Conservation (phyloP, 2,888 invertebrate species). For the Diaphora mendica region DNA sequence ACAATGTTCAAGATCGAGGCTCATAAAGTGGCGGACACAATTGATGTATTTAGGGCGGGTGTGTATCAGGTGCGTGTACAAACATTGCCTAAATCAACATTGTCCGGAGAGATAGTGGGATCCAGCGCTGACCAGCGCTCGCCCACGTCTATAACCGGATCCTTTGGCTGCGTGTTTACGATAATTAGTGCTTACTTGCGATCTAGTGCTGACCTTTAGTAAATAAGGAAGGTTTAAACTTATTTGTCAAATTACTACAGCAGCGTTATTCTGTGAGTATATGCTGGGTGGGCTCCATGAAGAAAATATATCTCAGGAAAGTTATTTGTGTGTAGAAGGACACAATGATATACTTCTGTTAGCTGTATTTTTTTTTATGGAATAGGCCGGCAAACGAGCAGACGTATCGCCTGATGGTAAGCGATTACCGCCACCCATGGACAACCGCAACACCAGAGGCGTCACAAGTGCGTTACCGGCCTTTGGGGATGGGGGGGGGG, state of each 20-base stretch:
- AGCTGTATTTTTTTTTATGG: too few species aligned
- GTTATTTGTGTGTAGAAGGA: neutral
- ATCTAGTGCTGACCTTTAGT: neutral
- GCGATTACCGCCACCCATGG: too few species aligned
- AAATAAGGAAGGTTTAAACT: neutral
- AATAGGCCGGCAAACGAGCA: too few species aligned
- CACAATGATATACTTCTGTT: neutral
- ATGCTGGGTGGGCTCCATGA: neutral
- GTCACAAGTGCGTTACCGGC: too few species aligned
- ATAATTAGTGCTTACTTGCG: conserved; percentile 36
- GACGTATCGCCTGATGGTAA: too few species aligned
- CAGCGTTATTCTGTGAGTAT: neutral
- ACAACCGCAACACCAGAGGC: too few species aligned
- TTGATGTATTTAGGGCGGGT: conserved; percentile 45
- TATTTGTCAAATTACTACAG: neutral
- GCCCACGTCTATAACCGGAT: conserved; percentile 15
- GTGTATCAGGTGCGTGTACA: conserved; percentile 46
- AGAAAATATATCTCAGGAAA: neutral
- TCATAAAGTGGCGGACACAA: conserved; percentile 48
- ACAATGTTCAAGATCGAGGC: conserved; percentile 11
- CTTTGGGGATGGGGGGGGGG: too few species aligned
- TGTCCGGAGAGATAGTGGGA: conserved; percentile 40
- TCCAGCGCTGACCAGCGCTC: conserved; percentile 27
- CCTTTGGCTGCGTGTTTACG: conserved; percentile 40
- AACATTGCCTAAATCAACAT: conserved; percentile 56